Evolutionary conservation across 2,888 invertebrate genomes (phyloP).

Genomic region (Parnassius orleans): DNA sequence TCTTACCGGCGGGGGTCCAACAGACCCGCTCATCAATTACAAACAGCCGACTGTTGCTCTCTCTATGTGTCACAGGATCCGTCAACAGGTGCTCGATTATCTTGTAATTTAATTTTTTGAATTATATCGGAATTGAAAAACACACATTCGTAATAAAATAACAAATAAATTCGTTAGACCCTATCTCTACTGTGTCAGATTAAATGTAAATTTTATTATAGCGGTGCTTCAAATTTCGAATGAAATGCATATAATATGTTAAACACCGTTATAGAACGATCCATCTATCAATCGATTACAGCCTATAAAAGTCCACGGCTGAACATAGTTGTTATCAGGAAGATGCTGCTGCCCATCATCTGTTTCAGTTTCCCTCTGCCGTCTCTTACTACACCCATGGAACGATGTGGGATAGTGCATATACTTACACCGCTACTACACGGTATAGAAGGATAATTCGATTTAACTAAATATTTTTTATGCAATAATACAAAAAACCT

Average conservation of each 20-base stretch:
- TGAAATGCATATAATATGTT: background rate
- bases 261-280: too few species aligned
- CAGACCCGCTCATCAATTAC: slow-evolving; percentile 60
- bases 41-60: slow-evolving; percentile 35
- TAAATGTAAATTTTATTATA: slow-evolving; percentile 1
- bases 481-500: too few species aligned
- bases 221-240: background rate
- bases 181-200: slow-evolving; percentile 11
- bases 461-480: background rate
- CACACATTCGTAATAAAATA: slow-evolving; percentile 13
- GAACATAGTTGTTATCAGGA: too few species aligned
- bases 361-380: too few species aligned
- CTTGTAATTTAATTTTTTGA: slow-evolving; percentile 24
- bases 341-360: too few species aligned
- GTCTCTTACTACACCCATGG: too few species aligned
- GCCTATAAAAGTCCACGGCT: too few species aligned
- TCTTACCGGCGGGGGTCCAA: slow-evolving; percentile 53
- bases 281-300: too few species aligned
- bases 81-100: slow-evolving; percentile 58
- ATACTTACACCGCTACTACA: too few species aligned
- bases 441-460: background rate
- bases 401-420: too few species aligned
- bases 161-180: slow-evolving; percentile 8
- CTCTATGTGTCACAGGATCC: slow-evolving; percentile 38
- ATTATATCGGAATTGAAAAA: slow-evolving; percentile 9